A percentile compares a stretch with the other conserved stretches of the same genome.
phyloP scores from a whole-genome alignment of 2,113 vertebrate genomes.

The Puma concolor region DNA sequence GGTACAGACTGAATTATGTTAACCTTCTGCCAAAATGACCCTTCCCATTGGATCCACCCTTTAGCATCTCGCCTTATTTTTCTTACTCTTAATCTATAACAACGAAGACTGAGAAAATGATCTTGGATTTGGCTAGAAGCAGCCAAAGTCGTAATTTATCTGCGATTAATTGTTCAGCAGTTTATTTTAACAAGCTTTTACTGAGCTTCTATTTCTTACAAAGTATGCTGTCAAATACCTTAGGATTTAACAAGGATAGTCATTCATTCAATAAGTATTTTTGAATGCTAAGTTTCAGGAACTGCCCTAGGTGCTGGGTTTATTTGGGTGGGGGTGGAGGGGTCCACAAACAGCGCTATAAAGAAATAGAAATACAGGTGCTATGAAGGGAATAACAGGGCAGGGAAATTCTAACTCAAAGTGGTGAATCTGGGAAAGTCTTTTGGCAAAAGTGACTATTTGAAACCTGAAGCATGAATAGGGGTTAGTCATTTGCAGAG shows the following conservation, averaged over 20 bases:
- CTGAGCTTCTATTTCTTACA: not conserved
- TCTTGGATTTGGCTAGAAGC: slow-evolving; percentile 12
- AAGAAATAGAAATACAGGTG: not conserved
- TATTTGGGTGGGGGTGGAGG: not conserved
- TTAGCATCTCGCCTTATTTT: not conserved
- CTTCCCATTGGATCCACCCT: not conserved
- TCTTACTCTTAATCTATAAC: not conserved
- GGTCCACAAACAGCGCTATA: not conserved
- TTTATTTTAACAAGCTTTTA: not conserved
- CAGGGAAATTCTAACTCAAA: not conserved
- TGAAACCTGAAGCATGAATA: not conserved
- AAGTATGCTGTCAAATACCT: not conserved
- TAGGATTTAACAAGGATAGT: not conserved
- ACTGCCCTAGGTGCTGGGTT: not conserved
- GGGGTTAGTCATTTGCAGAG: not conserved
- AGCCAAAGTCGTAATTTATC: not conserved
- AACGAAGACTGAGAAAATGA: not conserved
- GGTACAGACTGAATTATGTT: not conserved
- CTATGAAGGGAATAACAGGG: not conserved
- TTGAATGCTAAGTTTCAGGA: not conserved
- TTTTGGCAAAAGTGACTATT: slow-evolving; percentile 24
- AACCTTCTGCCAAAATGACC: not conserved
- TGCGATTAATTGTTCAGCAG: not conserved
- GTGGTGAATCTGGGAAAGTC: not conserved
- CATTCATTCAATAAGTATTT: not conserved